Evolutionary conservation across 2,797 vertebrate species (phyloP).

Genomic region (Holocentrus rufus): DNA sequence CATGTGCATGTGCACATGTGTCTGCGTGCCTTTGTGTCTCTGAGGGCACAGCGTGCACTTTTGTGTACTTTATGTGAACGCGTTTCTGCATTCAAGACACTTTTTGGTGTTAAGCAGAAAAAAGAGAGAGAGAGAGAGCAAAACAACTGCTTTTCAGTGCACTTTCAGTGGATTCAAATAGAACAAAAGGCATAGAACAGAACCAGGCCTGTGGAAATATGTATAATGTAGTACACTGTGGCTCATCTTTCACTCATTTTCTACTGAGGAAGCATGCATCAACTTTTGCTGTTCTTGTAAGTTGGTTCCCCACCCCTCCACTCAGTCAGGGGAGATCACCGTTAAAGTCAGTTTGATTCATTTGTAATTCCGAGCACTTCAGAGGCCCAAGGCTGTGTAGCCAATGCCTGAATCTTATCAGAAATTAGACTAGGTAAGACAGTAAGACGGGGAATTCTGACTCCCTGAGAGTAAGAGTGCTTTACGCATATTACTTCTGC

Average conservation of each 20-base stretch:
- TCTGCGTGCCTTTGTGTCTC: slow-evolving; percentile 35
- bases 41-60: slow-evolving; percentile 16
- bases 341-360: slow-evolving; percentile 63
- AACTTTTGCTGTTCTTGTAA: slow-evolving; percentile 43
- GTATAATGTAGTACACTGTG: slow-evolving; percentile 50
- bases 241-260: slow-evolving; percentile 59
- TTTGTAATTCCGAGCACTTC: slow-evolving; percentile 72
- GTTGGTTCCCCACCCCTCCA: slow-evolving; percentile 28
- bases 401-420: slow-evolving; percentile 56
- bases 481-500: slow-evolving; percentile 69
- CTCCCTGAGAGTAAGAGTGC: slow-evolving; percentile 51
- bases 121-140: slow-evolving; percentile 6
- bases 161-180: slow-evolving; percentile 53
- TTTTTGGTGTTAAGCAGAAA: slow-evolving; percentile 50
- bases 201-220: slow-evolving; percentile 36
- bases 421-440: slow-evolving; percentile 62
- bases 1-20: slow-evolving; percentile 15
- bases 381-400: slow-evolving; percentile 51
- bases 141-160: slow-evolving; percentile 18
- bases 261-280: slow-evolving; percentile 48
- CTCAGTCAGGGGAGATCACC: slow-evolving; percentile 60
- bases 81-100: slow-evolving; percentile 54
- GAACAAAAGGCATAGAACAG: slow-evolving; percentile 42
- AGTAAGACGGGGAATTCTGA: slow-evolving; percentile 40
- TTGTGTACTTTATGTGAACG: slow-evolving; percentile 38